A percentile compares a stretch with the other conserved stretches of the same genome.
These are phyloP conservation scores for Thunnus albacares DNA, from an alignment of 2,797 vertebrate species.

Conservation along the genomic window DNA sequence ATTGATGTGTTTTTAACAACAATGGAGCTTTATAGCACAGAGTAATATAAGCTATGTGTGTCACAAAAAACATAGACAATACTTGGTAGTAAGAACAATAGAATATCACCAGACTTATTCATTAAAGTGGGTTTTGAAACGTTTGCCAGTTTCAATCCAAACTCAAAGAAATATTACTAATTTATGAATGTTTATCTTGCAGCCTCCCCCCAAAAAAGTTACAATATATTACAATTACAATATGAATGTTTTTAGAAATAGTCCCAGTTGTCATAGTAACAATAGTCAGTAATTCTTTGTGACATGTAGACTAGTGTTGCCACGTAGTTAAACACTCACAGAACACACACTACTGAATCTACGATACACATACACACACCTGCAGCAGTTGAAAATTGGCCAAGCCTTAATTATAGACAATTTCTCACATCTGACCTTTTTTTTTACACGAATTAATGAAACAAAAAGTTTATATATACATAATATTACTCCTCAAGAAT, in stretches of 20 bases:
- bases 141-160: not conserved
- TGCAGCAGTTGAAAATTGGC: slow-evolving; percentile 21
- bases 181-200: not conserved
- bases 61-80: not conserved
- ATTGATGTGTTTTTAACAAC: not conserved
- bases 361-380: not conserved
- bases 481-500: slow-evolving; percentile 4
- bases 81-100: not conserved
- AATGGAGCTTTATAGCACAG: not conserved
- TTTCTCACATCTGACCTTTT: slow-evolving; percentile 25
- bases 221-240: not conserved
- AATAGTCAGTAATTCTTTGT: not conserved
- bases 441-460: slow-evolving; percentile 36
- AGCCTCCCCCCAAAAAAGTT: not conserved
- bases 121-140: not conserved
- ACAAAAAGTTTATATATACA: slow-evolving; percentile 32
- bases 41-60: not conserved
- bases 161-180: not conserved
- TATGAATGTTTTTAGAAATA: not conserved
- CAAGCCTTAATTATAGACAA: slow-evolving; percentile 30
- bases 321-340: not conserved
- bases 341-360: not conserved
- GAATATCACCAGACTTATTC: not conserved
- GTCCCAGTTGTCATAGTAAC: slow-evolving; percentile 8
- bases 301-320: slow-evolving; percentile 4